A percentile compares a stretch with the other conserved stretches of the same genome.
Conservation (phyloP, 2,113 vertebrate genomes). For the Oriolus oriolus region DNA sequence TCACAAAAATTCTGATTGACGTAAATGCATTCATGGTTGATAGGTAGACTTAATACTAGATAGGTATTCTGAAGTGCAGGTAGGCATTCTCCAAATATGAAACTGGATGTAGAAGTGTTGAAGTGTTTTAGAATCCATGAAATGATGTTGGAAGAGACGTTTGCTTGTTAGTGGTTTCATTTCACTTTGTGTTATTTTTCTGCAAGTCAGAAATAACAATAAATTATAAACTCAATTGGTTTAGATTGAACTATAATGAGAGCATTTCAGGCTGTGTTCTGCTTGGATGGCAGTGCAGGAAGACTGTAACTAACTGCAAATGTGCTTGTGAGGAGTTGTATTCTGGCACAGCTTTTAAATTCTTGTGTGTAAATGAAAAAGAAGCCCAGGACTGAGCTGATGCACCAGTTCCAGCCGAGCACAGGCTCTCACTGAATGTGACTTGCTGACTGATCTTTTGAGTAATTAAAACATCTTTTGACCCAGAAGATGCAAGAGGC, state of each 20-base stretch:
- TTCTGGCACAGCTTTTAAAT: background rate
- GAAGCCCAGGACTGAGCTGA: background rate
- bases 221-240: background rate
- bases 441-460: background rate
- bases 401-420: background rate
- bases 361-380: background rate
- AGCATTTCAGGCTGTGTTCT: background rate
- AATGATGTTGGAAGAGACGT: background rate
- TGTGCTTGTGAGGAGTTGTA: background rate
- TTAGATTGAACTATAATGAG: constrained; percentile 11
- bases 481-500: background rate
- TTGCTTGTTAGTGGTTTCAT: background rate
- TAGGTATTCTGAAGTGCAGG: background rate
- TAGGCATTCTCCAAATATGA: background rate
- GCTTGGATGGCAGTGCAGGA: background rate
- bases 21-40: background rate
- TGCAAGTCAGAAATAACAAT: constrained; percentile 1
- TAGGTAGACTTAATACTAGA: background rate
- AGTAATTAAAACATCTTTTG: background rate
- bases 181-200: constrained; percentile 1
- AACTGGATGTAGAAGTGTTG: background rate
- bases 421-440: background rate
- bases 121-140: background rate
- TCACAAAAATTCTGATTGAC: background rate
- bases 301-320: background rate